These are phyloP conservation scores for Kuschelorhynchus macadamiae DNA, from an alignment of 2,888 invertebrate species.

Conservation along the genomic window DNA sequence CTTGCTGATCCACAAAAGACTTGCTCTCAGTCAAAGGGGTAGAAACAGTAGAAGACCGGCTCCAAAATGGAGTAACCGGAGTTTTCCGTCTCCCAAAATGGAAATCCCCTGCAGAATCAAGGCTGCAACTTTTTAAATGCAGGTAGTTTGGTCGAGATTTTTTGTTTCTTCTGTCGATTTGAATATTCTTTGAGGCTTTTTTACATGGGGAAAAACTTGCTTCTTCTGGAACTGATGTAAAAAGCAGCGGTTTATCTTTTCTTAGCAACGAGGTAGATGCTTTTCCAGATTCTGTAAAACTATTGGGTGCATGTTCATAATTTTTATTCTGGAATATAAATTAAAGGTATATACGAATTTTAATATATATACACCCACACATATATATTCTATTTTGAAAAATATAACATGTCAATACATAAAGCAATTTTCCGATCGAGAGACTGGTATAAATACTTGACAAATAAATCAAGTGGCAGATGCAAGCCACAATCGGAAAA, in stretches of 20 bases:
- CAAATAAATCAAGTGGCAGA: no score
- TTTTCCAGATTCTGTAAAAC: slow-evolving; percentile 52
- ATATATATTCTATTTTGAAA: no score
- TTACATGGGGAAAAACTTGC: slow-evolving; percentile 68
- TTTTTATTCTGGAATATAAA: no score
- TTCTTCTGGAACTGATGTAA: slow-evolving; percentile 88
- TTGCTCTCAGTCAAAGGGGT: slow-evolving; percentile 81
- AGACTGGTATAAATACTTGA: no score
- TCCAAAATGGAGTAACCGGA: slow-evolving; percentile 70
- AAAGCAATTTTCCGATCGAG: no score
- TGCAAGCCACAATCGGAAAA: no score
- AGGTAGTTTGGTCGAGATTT: slow-evolving; percentile 65
- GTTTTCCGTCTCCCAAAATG: slow-evolving; percentile 27
- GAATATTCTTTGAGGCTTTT: background rate
- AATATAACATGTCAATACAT: no score
- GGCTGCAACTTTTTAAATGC: slow-evolving; percentile 63
- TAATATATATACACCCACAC: no score
- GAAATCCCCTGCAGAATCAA: slow-evolving; percentile 55
- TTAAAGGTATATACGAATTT: no score
- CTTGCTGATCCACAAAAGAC: slow-evolving; percentile 71
- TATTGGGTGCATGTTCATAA: no score
- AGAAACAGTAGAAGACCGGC: slow-evolving; percentile 83
- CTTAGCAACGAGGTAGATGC: slow-evolving; percentile 73
- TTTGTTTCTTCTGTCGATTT: no score
- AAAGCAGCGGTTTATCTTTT: slow-evolving; percentile 84